Evolutionary conservation across 2,888 invertebrate species (phyloP), one percentile per base, ranked within the genome.

Genomic region (Pandemis corylana): DNA sequence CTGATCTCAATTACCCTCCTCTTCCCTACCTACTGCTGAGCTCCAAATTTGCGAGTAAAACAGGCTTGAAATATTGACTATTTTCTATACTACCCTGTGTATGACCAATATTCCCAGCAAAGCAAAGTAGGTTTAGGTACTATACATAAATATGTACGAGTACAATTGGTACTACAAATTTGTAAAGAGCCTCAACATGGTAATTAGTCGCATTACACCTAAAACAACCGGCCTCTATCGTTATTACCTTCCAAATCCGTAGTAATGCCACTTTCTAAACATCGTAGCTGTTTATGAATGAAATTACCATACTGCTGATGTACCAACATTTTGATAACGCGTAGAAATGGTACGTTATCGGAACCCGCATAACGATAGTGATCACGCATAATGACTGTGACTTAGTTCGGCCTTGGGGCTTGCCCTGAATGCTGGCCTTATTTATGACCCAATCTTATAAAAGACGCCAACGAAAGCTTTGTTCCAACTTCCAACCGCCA

Each of bases 291-390:
- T 73, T 66, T 53, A 13, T 44, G 44, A 61, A 44, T 61, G 44
- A 69, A 70, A 70, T 74, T 69, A 65, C 61, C 64, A 70, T 74
- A 69, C 42, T 64, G 42, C 61, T 36, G 65, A 69, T 44, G 69
- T 65, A 36, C 63, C 64, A 72, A 61, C 51, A 64, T 59, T 49
- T 65, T 73, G 73, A 65, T 73, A 67, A 62, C 56, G 72, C 65
- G 42, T 41, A 15, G 46, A 59, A 68, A 59, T 42, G 15, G 56
- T 36, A 41, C 28, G 49, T 12, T 59, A 68, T 65, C 44, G 42
- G 63, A n/a, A n/a, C 64, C 69, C 51, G 65, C 69, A 59, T 68
- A 42, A 56, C 46, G 73, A 68, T 72, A 68, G 56, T 68, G 46
- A 68, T 73, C 73, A 46, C 20, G 10, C 28, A 36, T 73, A 73